These are phyloP conservation scores for Gastracanthus pulcherrimus DNA, from an alignment of 2,888 invertebrate genomes.

Conservation along the genomic window DNA sequence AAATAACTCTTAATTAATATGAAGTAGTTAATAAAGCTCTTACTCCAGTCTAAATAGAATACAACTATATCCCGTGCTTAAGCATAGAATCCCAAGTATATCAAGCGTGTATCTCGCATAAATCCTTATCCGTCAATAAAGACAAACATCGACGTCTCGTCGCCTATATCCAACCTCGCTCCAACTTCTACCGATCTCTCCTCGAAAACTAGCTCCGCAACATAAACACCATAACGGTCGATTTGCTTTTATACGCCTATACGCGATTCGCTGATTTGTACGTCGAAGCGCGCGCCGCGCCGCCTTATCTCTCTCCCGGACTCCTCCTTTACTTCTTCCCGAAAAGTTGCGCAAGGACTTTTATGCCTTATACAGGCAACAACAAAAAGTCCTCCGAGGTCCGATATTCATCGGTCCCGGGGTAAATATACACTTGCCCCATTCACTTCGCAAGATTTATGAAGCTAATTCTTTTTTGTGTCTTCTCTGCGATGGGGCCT, in stretches of 20 bases:
- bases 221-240: constrained; percentile 47
- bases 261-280: constrained; percentile 38
- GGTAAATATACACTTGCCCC: constrained; percentile 25
- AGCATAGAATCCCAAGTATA: background rate
- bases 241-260: constrained; percentile 42
- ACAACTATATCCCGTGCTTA: background rate
- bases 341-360: constrained; percentile 1
- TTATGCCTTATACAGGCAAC: constrained; percentile 4
- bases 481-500: background rate
- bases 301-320: constrained; percentile 23
- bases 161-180: background rate
- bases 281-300: background rate
- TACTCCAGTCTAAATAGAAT: background rate
- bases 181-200: background rate
- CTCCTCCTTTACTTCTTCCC: background rate
- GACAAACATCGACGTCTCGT: constrained; percentile 2
- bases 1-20: background rate
- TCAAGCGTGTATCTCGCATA: background rate
- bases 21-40: background rate
- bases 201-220: background rate
- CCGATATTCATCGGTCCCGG: constrained; percentile 46
- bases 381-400: background rate
- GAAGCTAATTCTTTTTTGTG: constrained; percentile 63
- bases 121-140: constrained; percentile 16
- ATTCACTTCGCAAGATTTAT: constrained; percentile 61